phyloP scores from a whole-genome alignment of 2,113 vertebrate genomes.

The Hipposideros armiger region DNA sequence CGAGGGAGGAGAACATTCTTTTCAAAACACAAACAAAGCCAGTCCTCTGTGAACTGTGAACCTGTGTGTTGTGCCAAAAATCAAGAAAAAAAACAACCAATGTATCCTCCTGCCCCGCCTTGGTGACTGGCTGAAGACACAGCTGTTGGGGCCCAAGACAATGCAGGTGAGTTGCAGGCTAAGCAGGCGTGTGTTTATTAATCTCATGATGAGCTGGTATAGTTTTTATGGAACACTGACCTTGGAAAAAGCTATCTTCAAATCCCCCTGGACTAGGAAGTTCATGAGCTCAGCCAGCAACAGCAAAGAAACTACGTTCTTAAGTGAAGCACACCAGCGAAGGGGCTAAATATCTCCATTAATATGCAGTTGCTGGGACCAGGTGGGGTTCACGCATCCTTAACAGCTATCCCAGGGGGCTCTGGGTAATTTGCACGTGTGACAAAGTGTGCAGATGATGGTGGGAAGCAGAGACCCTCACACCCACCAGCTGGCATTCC shows the following conservation, averaged over 20 bases:
- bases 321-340: neutral
- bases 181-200: neutral
- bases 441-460: neutral
- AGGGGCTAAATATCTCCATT: neutral
- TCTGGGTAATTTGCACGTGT: neutral
- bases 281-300: neutral
- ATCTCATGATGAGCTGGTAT: fast-evolving
- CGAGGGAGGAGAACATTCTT: neutral
- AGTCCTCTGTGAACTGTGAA: neutral
- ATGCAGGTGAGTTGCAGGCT: neutral
- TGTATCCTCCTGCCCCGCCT: conserved; percentile 45
- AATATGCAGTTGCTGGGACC: neutral
- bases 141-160: neutral
- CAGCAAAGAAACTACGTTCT: conserved; percentile 22
- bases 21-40: neutral
- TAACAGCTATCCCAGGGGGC: neutral
- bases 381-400: neutral
- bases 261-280: neutral
- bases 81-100: conserved; percentile 43
- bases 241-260: conserved; percentile 46
- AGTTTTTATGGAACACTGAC: neutral
- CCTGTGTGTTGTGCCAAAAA: neutral
- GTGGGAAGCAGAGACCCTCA: neutral
- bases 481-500: neutral
- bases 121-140: neutral